phyloP scores from a whole-genome alignment of 2,113 vertebrate genomes.

The Pituophis catenifer region DNA sequence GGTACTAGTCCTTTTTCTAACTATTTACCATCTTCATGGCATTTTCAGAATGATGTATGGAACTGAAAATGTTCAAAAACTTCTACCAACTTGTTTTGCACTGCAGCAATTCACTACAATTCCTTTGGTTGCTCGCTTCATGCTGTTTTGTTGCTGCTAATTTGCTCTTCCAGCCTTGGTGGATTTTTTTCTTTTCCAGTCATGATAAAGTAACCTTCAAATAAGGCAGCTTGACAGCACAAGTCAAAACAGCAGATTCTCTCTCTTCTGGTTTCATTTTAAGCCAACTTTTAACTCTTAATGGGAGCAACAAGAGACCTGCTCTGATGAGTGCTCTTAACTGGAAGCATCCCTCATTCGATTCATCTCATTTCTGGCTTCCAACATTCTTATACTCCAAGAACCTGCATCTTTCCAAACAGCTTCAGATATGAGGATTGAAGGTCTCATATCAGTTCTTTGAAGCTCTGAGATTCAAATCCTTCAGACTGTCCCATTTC shows the following conservation, averaged over 20 bases:
- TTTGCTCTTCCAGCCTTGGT: background rate
- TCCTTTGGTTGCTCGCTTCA: background rate
- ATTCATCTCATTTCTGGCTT: background rate
- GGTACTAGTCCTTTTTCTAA: background rate
- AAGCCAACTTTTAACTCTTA: background rate
- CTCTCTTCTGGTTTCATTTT: background rate
- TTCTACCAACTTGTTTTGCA: background rate
- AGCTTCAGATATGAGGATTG: background rate
- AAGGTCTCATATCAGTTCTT: background rate
- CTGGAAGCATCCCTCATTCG: background rate
- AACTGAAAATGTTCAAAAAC: background rate
- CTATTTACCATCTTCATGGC: background rate
- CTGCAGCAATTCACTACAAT: background rate
- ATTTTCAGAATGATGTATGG: background rate
- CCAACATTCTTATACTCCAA: background rate
- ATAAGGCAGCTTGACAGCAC: background rate
- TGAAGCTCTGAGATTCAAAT: background rate
- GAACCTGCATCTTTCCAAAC: background rate
- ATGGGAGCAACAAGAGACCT: background rate
- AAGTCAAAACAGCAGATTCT: background rate
- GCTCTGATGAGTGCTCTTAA: background rate
- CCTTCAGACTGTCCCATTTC: background rate
- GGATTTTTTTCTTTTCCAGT: background rate
- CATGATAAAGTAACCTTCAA: background rate
- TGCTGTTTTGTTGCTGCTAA: background rate